Percentiles rank a stretch among this genome's conserved stretches.
Conservation (phyloP, 2,113 vertebrate species). For the Lepisosteus osseus region DNA sequence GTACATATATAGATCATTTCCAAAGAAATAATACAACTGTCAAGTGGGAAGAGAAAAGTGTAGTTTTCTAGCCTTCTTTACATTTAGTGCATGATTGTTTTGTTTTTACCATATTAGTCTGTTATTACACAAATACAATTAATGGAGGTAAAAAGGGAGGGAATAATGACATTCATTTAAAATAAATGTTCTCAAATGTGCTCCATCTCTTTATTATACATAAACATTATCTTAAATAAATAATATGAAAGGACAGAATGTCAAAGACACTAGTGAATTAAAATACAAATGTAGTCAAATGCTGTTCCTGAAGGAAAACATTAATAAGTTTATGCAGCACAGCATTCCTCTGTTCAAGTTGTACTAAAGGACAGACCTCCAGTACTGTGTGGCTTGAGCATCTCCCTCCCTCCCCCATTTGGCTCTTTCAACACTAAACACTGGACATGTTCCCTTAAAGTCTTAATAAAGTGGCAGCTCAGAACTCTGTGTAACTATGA, state of each 20-base stretch:
- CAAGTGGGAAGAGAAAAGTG: no score
- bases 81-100: no score
- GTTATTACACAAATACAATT: background rate
- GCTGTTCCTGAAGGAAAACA: background rate
- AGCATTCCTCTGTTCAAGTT: background rate
- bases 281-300: background rate
- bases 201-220: background rate
- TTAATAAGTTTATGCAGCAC: background rate
- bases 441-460: background rate
- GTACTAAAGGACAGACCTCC: background rate
- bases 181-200: no score
- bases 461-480: background rate
- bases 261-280: background rate
- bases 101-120: no score
- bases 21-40: no score
- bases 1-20: no score
- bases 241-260: background rate
- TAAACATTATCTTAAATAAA: background rate
- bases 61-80: no score
- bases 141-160: no score
- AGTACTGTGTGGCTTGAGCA: background rate
- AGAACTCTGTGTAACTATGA: no score
- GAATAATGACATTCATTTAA: no score
- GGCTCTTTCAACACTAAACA: background rate
- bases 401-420: no score